Evolutionary conservation across 2,113 vertebrate species (phyloP), one percentile per base, ranked within the genome.

Genomic region (Hyaena hyaena): DNA sequence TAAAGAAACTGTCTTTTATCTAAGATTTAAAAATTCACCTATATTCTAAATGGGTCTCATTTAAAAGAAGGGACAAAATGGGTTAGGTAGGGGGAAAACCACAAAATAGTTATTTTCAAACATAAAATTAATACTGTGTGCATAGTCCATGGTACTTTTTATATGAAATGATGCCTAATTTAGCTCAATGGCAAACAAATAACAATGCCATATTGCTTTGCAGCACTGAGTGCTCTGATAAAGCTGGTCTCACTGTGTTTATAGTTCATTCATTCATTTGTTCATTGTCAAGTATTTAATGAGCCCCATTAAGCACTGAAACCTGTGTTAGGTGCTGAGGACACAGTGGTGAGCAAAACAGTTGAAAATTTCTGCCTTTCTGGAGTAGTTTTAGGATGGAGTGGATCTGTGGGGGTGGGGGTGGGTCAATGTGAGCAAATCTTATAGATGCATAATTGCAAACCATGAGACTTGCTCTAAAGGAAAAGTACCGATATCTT

Each of bases 91-190:
- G 61, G 19, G 33, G 31, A 53, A 31, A 31, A 14, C 9, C 31
- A 53, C 39, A 79, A 94, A 90, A 69, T 28, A 88, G 55, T 80
- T 84, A 55, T 71, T 92, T 95, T 88, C 79, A 79, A 83, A 63
- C 55, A 43, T 33, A 28, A 68, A 81, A 39, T 89, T 45, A 76
- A 33, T 69, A 45, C 14, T 28, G 17, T 48, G 21, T 63, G 35
- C 21, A 53, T 7, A 81, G 50, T 58, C 7, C 19, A 19, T 71
- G 65, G 35, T 48, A 45, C 21, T 93, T 96, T 74, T 55, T 53
- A 35, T 82, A 35, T 86, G 39, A 90, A 71, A 66, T 33, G 50
- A 61, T 82, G 39, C 39, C 77, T 28, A 35, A 71, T 85, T 96
- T 96, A 91, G 53, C 58, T 53, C 50, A 79, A 12, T 31, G 43